Base-by-base conservation (phyloP, 2,797 vertebrate species). In the Vultur gryphus region DNA sequence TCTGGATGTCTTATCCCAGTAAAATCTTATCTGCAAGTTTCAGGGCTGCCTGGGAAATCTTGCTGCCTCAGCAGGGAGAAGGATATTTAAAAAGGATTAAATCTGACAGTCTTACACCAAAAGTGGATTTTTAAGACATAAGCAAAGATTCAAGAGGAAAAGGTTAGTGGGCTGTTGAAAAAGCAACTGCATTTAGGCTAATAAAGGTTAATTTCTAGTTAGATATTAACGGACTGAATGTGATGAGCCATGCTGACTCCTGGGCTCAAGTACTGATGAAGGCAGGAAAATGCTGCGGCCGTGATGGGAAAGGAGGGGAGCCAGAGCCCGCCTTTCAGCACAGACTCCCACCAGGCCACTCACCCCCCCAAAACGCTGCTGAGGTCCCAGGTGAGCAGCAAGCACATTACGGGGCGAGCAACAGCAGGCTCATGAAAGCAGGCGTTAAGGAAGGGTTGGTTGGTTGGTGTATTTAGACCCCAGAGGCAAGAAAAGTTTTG, bases 51-150 rank as follows among this genome's bases (percentile, higher is more conserved):
- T 91, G 87, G 76, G 87, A 95, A 89, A 95, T 90, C 90, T 93
- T 70, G 62, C 94, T 83, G 88, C 83, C 80, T 92, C 94, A 49
- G 88, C 70, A 61, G 90, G 84, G 97, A 95, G 78, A 91, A 92
- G 75, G 75, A 70, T 96, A 94, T 96, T 97, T 97, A 69, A 95
- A 95, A 95, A 96, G 94, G 90, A 95, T 97, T 95, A 92, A 95
- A 95, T 84, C 81, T 94, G 93, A 90, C 93, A 94, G 88, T 46
- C 81, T 90, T 57, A 77, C 35, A 64, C 55, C 1, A 7, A 86
- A 90, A 96, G 92, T 90, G 78, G 70, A 87, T 95, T 95, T 95
- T 95, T 90, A 71, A 96, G 83, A 87, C 81, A 73, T 51, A 77
- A 97, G 90, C 73, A 89, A 94, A 91, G 90, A 70, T 85, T 88